phyloP scores from a whole-genome alignment of 92 coral and sea anemone genomes.

The Zoanthus sociatus region DNA sequence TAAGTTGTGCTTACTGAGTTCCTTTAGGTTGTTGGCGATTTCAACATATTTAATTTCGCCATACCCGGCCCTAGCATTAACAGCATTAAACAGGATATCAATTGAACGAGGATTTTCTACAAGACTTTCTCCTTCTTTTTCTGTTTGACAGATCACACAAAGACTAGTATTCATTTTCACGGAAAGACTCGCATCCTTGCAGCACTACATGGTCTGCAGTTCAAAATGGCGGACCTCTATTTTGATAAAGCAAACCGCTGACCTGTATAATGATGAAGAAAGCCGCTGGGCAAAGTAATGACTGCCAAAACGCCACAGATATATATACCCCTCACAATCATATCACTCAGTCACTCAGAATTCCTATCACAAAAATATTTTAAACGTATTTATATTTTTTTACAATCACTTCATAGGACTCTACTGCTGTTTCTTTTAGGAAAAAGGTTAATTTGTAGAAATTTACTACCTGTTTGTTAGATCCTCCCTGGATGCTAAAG shows the following conservation, averaged over 20 bases:
- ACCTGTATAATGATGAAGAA: conserved; percentile 2
- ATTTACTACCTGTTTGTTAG: conserved; percentile 15
- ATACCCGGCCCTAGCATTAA: conserved; percentile 53
- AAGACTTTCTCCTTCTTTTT: conserved; percentile 42
- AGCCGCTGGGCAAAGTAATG: neutral
- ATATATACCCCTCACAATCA: conserved; percentile 14
- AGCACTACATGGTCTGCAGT: conserved; percentile 50
- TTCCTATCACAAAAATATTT: neutral
- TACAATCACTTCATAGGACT: neutral
- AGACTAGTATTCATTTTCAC: conserved; percentile 28
- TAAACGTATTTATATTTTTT: neutral
- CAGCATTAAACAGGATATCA: conserved; percentile 41
- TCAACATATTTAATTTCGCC: conserved; percentile 55
- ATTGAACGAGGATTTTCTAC: conserved; percentile 32
- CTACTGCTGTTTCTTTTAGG: conserved; percentile 6
- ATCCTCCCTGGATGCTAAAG: conserved; percentile 22
- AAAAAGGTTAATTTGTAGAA: conserved; percentile 13
- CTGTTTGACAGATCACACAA: conserved; percentile 47
- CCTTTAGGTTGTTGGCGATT: conserved; percentile 40
- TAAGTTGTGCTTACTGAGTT: conserved; percentile 28
- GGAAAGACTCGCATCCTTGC: conserved; percentile 10
- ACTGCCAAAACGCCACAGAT: neutral
- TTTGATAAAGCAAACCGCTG: conserved; percentile 33
- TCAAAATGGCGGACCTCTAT: conserved; percentile 50
- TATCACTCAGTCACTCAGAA: conserved; percentile 20